Percentiles rank a stretch among this genome's conserved stretches.
Evolutionary conservation across 2,888 invertebrate genomes (phyloP).

Genomic region (Pollenia griseotomentosa): DNA sequence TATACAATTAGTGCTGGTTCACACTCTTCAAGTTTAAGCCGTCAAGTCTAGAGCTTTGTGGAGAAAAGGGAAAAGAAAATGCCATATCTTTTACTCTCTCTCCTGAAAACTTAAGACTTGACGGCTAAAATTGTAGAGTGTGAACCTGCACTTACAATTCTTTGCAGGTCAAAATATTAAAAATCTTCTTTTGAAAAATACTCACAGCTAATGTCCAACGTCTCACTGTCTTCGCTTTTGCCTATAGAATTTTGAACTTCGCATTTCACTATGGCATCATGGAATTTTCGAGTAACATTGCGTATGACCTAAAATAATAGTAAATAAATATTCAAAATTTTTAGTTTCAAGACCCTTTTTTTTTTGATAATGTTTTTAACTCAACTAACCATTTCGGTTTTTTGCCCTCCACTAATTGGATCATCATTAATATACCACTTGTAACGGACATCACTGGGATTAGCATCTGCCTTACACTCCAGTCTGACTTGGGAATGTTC

Average conservation of each 20-base stretch:
- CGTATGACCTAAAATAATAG: constrained; percentile 86
- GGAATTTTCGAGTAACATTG: constrained; percentile 92
- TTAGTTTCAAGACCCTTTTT: neutral
- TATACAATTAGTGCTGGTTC: too few relatives aligned
- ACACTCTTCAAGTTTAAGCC: too few relatives aligned
- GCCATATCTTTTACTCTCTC: too few relatives aligned
- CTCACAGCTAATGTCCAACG: constrained; percentile 96
- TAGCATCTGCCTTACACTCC: constrained; percentile 93
- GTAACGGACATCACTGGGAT: constrained; percentile 93
- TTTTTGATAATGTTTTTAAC: neutral
- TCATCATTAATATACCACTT: constrained; percentile 95
- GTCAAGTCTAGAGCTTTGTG: too few relatives aligned
- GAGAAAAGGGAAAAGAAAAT: too few relatives aligned
- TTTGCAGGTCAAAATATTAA: too few relatives aligned
- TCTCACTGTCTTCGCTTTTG: constrained; percentile 93
- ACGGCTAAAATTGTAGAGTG: too few relatives aligned
- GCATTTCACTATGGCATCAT: constrained; percentile 95
- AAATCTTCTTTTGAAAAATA: constrained; percentile 76
- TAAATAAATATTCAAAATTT: neutral
- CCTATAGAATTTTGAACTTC: constrained; percentile 97
- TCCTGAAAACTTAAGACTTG: too few relatives aligned
- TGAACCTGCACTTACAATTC: too few relatives aligned
- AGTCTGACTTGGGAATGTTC: constrained; percentile 93
- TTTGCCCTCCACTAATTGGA: constrained; percentile 91
- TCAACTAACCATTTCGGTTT: constrained; percentile 89